Evolutionary conservation across 1,140 invertebrate species (phyloP), one percentile per base, ranked within the genome.

Genomic region (Dreissena rostriformis): DNA sequence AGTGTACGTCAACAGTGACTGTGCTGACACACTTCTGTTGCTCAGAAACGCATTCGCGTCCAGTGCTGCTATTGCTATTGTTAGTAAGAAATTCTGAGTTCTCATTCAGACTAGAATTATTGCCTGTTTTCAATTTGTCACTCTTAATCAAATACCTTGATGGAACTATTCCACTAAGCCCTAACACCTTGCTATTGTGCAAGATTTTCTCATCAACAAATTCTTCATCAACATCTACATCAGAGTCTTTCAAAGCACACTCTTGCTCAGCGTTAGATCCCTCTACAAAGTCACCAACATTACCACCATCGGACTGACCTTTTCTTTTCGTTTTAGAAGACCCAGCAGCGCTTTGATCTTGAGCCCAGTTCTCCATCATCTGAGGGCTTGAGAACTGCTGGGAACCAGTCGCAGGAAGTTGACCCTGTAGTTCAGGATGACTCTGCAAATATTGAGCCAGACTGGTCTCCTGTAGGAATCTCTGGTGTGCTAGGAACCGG

Each of bases 151-250:
- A 22, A 73, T 81, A 81, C 26, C 79, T 28, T 28, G 71, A 68
- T 19, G 79, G 79, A 15, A 81, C 79, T 6, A 81, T 81, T 39
- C 79, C 79, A 73, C 79, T 63, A 2, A 81, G 55, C 29, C 73
- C 79, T n/a, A 81, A 22, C 22, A 81, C 22, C 24, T 61, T 19
- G 49, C 68, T 73, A 14, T 51, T 81, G n/a, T 73, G 26, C n/a
- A 66, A 28, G 8, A 81, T 24, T 68, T 53, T 70, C 22, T 81
- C 79, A 49, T 52, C 14, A n/a, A 39, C 67, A 66, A 39, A 72
- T 15, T 73, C 57, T n/a, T 29, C 19, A 17, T 24, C 28, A n/a
- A 55, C 72, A 55, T 29, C 53, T 17, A 1, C n/a, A 17, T 74
- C 72, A 11, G 57, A 61, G 39, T 39, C 8, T 39, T 39, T 8